A percentile compares a stretch with the other conserved stretches of the same genome.
phyloP scores from a whole-genome alignment of 2,113 vertebrate species.

The Mesembrinibis cayennensis region DNA sequence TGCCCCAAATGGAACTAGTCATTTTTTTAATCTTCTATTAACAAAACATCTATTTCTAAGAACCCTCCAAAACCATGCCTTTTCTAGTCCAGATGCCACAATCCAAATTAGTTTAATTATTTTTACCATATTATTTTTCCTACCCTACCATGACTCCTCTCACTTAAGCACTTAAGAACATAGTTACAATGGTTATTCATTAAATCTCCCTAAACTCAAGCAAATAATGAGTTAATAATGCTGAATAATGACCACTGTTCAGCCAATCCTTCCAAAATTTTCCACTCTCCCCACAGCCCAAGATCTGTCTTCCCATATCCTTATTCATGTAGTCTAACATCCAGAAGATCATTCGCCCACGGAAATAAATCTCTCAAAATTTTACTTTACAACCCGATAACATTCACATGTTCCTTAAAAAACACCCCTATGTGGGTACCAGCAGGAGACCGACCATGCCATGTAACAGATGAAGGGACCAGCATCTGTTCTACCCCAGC shows the following conservation, averaged over 20 bases:
- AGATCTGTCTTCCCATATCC: background rate
- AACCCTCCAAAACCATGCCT: background rate
- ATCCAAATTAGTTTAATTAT: conserved; percentile 33
- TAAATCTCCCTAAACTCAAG: background rate
- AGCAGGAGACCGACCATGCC: background rate
- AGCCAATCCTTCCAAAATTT: background rate
- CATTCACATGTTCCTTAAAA: background rate
- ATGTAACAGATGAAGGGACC: background rate
- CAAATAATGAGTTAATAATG: conserved; percentile 9
- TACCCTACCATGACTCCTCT: background rate
- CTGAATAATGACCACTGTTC: background rate
- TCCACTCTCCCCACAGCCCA: background rate
- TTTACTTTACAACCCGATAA: background rate
- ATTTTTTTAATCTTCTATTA: conserved; percentile 44
- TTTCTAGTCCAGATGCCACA: conserved; percentile 19
- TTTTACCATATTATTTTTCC: conserved; percentile 28
- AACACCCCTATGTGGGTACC: background rate
- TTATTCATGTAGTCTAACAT: background rate
- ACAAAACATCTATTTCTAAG: conserved; percentile 32
- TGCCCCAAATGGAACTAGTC: background rate
- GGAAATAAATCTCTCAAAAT: background rate
- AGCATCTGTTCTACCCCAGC: background rate
- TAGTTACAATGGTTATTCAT: background rate
- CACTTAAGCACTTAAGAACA: conserved; percentile 15
- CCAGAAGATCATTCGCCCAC: background rate